Evolutionary conservation across 2,888 invertebrate species (phyloP).

Genomic region (Drosophila dives): DNA sequence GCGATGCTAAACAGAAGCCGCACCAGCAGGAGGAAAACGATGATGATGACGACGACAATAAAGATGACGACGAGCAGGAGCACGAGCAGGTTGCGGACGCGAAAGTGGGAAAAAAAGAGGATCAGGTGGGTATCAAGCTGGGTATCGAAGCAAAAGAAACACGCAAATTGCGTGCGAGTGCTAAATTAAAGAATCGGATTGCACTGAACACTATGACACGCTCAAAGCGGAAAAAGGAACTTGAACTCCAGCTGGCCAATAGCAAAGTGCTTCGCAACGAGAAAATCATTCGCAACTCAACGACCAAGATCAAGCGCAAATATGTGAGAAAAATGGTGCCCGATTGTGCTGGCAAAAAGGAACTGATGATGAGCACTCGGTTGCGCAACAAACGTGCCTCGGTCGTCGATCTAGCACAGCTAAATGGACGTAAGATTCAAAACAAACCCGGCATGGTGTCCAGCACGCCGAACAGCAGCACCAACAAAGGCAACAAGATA

Average conservation of each 20-base stretch:
- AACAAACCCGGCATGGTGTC: slow-evolving; percentile 13
- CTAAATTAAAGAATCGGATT: slow-evolving; percentile 45
- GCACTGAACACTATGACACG: slow-evolving; percentile 84
- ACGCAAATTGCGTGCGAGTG: slow-evolving; percentile 3
- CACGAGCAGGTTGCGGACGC: slow-evolving; percentile 2
- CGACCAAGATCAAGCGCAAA: slow-evolving; percentile 80
- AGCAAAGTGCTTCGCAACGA: slow-evolving; percentile 84
- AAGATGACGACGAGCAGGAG: neutral
- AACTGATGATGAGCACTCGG: slow-evolving; percentile 69
- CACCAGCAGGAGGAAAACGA: slow-evolving; percentile 4
- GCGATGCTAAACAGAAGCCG: slow-evolving; percentile 23
- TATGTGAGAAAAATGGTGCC: slow-evolving; percentile 78
- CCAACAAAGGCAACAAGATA: slow-evolving; percentile 64
- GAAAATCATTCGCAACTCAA: slow-evolving; percentile 82
- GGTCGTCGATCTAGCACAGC: slow-evolving; percentile 47
- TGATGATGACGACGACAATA: slow-evolving; percentile 1
- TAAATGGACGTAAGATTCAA: slow-evolving; percentile 76
- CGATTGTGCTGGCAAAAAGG: slow-evolving; percentile 57
- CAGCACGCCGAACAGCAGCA: slow-evolving; percentile 85
- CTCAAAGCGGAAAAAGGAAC: slow-evolving; percentile 83
- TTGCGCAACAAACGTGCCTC: slow-evolving; percentile 67
- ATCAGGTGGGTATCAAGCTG: slow-evolving; percentile 11
- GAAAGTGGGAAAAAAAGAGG: neutral
- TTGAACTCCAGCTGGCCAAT: slow-evolving; percentile 83
- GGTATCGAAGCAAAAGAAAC: slow-evolving; percentile 17